Percentiles rank a stretch among this genome's conserved stretches.
Evolutionary conservation across 2,797 vertebrate species (phyloP).

Genomic region (Lacerta bilineata): DNA sequence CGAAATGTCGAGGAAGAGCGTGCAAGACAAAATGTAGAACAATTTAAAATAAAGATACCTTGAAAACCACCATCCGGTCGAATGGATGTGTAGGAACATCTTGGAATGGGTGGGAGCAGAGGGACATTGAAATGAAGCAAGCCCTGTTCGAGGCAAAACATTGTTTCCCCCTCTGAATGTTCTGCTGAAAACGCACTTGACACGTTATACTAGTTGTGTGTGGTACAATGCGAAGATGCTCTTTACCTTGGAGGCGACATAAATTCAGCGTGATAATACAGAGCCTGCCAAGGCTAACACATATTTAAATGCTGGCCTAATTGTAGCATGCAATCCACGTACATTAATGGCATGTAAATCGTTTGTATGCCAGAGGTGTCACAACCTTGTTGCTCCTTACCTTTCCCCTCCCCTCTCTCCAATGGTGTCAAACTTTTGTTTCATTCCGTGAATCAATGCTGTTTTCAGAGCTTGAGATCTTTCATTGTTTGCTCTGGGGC

Average conservation of each 20-base stretch:
- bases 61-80: not conserved
- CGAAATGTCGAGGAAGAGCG: constrained; percentile 26
- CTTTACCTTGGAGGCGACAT: constrained; percentile 69
- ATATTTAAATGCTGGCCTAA: constrained; percentile 74
- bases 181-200: constrained; percentile 34
- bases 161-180: not conserved
- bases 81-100: not conserved
- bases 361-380: constrained; percentile 55
- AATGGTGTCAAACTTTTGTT: constrained; percentile 72
- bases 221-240: constrained; percentile 63
- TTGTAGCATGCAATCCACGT: constrained; percentile 42
- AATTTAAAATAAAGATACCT: constrained; percentile 30
- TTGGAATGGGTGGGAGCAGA: not conserved
- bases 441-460: constrained; percentile 69
- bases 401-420: constrained; percentile 40
- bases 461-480: constrained; percentile 70
- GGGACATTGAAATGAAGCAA: constrained; percentile 43
- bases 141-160: constrained; percentile 40
- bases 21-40: not conserved
- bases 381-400: constrained; percentile 59
- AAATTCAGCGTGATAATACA: constrained; percentile 68
- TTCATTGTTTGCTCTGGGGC: constrained; percentile 70
- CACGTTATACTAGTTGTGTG: constrained; percentile 54
- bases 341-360: constrained; percentile 58
- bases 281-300: constrained; percentile 52